These are phyloP conservation scores for Molanna angustata DNA, from an alignment of 2,888 invertebrate species.

Conservation along the genomic window DNA sequence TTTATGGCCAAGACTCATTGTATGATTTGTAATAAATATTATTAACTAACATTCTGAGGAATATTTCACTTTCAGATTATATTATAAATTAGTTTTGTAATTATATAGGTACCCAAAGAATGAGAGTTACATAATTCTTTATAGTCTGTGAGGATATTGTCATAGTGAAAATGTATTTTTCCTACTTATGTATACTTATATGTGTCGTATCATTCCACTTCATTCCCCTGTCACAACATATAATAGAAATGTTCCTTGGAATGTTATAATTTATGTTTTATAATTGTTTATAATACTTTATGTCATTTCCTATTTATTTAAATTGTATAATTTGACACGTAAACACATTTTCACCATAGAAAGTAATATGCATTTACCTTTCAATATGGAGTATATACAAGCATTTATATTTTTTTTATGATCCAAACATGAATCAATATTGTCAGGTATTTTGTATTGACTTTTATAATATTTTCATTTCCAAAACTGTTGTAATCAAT, in stretches of 20 bases:
- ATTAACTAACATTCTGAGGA: constrained; percentile 22
- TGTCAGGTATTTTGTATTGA: no score
- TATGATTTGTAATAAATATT: no score
- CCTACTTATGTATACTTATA: no score
- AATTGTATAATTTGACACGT: constrained; percentile 4
- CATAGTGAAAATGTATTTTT: no score
- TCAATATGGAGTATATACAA: no score
- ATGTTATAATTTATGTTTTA: constrained; percentile 20
- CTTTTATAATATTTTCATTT: no score
- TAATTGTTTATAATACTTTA: constrained; percentile 14
- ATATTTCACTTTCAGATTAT: constrained; percentile 11
- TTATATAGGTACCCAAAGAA: constrained; percentile 12
- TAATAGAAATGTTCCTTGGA: constrained; percentile 23
- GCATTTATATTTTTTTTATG: no score
- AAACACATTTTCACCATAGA: no score
- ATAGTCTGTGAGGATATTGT: no score
- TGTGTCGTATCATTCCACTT: constrained; percentile 17
- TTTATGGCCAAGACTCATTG: constrained; percentile 14
- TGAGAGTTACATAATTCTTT: constrained; percentile 3
- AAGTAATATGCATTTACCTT: no score
- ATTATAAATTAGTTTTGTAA: neutral
- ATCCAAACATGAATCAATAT: no score
- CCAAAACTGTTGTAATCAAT: no score
- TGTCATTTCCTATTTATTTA: constrained; percentile 28
- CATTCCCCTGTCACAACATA: constrained; percentile 8